Evolutionary conservation across 2,888 invertebrate species (phyloP), one percentile per base, ranked within the genome.

Genomic region (Drosophila quinaria): DNA sequence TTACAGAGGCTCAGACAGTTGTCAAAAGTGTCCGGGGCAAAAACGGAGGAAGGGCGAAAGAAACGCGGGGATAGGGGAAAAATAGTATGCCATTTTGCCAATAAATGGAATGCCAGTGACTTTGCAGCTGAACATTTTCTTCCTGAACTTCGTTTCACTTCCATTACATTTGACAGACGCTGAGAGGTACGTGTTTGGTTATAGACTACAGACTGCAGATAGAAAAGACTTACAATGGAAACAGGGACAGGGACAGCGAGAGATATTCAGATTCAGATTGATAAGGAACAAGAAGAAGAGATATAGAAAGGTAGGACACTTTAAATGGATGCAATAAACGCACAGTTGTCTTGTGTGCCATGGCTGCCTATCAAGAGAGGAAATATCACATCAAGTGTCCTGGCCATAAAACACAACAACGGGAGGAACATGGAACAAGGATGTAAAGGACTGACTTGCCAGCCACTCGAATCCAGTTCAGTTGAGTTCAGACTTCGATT

Each of bases 351-450:
- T 70, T 70, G 22, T 33, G 55, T 39, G 60, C 47, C 62, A 33
- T 39, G 49, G 31, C 64, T 52, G 70, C 75, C 72, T 59, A 77
- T 74, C 86, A 70, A 74, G 72, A 67, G 68, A 61, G 72, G 65
- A 86, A 86, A 83, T 86, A 85, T 86, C 78, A 74, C 70, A 72
- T 79, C 67, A 71, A 74, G 79, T 78, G 47, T 60, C 46, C 55
- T 63, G 72, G 66, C 72, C 62, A 80, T 81, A 81, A 81, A 80
- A 80, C 71, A 81, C 70, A 78, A 71, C 67, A 68, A 56, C 29
- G 8, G 8, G 29, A 29, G 8, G 29, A 29, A 8, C 25, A 25
- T 6, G 25, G 17, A 19, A 33, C 46, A 63, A 62, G 58, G 50
- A 50, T 60, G 46, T 17, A 9, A 61, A 64, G 63, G 64, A 64